Evolutionary conservation across 2,888 invertebrate species (phyloP), one percentile per base, ranked within the genome.

Genomic region (Sialis fuliginosa): DNA sequence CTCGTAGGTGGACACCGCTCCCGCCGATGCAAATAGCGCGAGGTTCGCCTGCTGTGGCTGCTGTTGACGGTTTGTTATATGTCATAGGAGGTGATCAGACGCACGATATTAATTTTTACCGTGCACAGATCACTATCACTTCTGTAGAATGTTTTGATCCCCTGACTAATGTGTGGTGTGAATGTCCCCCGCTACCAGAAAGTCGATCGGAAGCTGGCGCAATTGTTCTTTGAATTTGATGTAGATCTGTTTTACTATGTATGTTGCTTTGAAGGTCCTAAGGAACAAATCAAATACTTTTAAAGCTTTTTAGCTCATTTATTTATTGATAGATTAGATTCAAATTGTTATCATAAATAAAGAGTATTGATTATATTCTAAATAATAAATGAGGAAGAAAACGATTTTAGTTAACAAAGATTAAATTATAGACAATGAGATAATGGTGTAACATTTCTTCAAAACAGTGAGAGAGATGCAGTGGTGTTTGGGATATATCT

Each of bases 141-240:
- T 77, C 80, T 45, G 86, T 88, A 9, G 90, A 92, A 66, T 74
- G 83, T 54, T 92, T 83, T 67, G 84, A 89, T 67, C 89, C 90
- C 7, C 67, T 77, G 48, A 75, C 72, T 9, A 79, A 82, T 64
- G 66, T 68, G 45, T 93, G 93, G 92, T 74, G 75, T 52, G 72
- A 80, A 56, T 82, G 84, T 53, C 81, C 84, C 42, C 74, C 82
- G 51, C 71, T 92, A 60, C 86, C 88, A 30, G 81, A 83, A 59
- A 82, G 85, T 55, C 76, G 91, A 52, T 85, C 88, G 46, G 90
- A 90, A 66, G 88, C 89, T 41, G 88, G 87, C 50, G 86, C 87
- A 51, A 83, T 86, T 48, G 81, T 88, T 59, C 79, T 52, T 65
- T 65, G 22, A 22, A 22, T 22, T 22, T 22, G 22, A 22, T 22